Base-by-base conservation (phyloP, 2,888 invertebrate species). In the Diplolepis rosae region DNA sequence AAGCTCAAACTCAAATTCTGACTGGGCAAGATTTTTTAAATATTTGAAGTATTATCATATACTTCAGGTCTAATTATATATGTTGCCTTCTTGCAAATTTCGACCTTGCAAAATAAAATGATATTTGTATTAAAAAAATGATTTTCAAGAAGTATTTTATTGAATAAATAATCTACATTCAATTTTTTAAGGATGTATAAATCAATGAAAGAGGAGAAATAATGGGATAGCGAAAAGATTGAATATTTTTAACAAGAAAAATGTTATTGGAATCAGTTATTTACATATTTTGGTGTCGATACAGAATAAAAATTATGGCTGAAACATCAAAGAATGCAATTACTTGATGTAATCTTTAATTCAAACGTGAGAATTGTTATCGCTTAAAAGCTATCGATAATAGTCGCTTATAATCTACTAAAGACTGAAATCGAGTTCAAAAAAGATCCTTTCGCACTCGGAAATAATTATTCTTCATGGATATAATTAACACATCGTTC, bases 251-350 rank as follows among this genome's bases (percentile, higher is more conserved):
- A 52, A 52, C 52, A 52, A 52, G 52, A 52, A 28, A 52, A 52
- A 28, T 28, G n/a, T 52, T 52, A 52, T 52, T 52, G 28, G 28
- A 30, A 28, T 52, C 52, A 52, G 52, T 52, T 52, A 52, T 52
- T n/a, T 52, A 52, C 52, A 52, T 35, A 6, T 39, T 4, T 61
- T 35, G 22, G 22, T 39, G 35, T 61, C n/a, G n/a, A n/a, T 22
- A 39, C 22, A 39, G 32, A 61, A 61, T 35, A 39, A 39, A 61
- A 18, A 1, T 54, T 28, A 4, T 35, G 56, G 18, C 56, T 56
- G 4, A 39, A 22, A 39, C 61, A 61, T 61, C 7, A 61, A 39
- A 18, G 61, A 61, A 39, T 61, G 39, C 61, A 61, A n/a, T 61
- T 39, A 1, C 9, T 18, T 18, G 11, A 54, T 35, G 39, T 61